Evolutionary conservation across 2,797 vertebrate genomes (phyloP), one percentile per base, ranked within the genome.

Genomic region (Gambusia yucatana): DNA sequence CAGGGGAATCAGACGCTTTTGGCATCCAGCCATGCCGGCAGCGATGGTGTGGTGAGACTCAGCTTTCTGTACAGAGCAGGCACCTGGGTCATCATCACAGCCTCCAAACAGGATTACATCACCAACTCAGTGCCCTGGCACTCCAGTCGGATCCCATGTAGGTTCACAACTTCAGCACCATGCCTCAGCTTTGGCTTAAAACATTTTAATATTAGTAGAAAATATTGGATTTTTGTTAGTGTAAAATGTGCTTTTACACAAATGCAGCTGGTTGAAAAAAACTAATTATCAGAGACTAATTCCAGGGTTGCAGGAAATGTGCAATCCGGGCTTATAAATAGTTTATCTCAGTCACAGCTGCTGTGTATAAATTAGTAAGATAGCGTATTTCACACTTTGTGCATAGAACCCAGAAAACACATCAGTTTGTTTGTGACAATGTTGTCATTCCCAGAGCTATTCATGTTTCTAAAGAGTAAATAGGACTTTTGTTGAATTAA

Each of bases 71-170:
- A 99, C 94, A 97, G 94, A 71, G 91, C 96, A 3, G 97, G 97
- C 77, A 97, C 97, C 20, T 97, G 97, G 97, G 96, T 99, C 83
- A 96, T 99, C 59, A 97, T 99, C 79, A 97, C 96, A 0, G 98
- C 98, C 25, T 93, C 97, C 83, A 97, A 96, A 84, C 95, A 87
- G 0, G 97, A 98, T 92, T 97, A 97, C 85, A 95, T 99, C 93
- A 97, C 98, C 81, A 97, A 98, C 96, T 98, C 98, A 0, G 96
- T 97, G 82, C 98, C 98, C 57, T 99, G 98, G 98, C 97, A 97
- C 0, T 98, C 98, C 90, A 96, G 89, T 94, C 97, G 97, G 82
- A 95, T 98, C 86, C 98, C 98, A 2, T 69, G 98, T 99, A 94
- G 98, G 98, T 79, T 47, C 46, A 30, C 33, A 8, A 20, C 20